These are phyloP conservation scores for Bergia puertoricense DNA, from an alignment of 92 coral and sea anemone species.

Conservation along the genomic window DNA sequence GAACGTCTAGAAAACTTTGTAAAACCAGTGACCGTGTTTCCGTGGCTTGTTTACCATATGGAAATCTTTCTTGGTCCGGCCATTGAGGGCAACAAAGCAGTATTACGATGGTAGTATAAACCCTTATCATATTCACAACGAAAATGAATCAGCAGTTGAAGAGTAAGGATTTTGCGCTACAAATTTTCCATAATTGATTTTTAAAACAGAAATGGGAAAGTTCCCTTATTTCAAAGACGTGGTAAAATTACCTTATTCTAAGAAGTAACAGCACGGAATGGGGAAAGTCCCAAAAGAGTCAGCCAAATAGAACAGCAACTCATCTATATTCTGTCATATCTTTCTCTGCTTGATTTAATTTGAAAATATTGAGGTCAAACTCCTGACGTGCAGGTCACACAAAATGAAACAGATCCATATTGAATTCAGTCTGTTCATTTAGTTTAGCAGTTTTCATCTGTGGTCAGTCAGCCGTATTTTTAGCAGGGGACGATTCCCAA, in stretches of 20 bases:
- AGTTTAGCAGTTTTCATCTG: no score
- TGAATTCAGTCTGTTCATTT: no score
- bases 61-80: background rate
- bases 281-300: no score
- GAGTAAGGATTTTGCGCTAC: background rate
- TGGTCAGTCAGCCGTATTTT: no score
- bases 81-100: background rate
- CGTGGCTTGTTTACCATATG: background rate
- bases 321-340: background rate
- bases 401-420: background rate
- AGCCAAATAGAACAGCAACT: no score
- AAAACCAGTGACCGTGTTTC: background rate
- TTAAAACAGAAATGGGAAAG: background rate
- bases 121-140: background rate
- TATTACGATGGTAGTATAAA: background rate
- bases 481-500: no score
- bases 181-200: background rate
- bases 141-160: constrained; percentile 1
- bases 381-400: background rate
- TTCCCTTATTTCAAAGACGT: background rate
- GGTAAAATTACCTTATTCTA: background rate
- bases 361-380: background rate
- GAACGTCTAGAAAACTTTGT: background rate
- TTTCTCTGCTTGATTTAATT: background rate
- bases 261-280: no score